These are phyloP conservation scores for Tipula unca DNA, from an alignment of 2,888 invertebrate genomes.

Conservation along the genomic window DNA sequence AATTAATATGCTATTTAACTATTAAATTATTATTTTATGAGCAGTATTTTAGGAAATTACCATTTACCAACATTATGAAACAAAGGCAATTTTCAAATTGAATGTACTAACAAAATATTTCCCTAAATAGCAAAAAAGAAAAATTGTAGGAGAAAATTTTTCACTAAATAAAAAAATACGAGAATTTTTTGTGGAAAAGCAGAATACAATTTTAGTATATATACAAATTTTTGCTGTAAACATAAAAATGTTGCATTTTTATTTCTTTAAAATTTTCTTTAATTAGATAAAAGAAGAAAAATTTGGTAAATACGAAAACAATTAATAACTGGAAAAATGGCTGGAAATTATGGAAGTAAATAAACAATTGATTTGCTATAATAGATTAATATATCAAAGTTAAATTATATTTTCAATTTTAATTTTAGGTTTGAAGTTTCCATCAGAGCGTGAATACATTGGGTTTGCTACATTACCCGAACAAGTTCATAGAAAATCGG, in stretches of 20 bases:
- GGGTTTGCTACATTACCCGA: slow-evolving; percentile 94
- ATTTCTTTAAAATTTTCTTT: neutral
- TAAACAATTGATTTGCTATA: neutral
- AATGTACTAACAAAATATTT: neutral
- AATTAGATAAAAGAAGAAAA: neutral
- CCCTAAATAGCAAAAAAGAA: neutral
- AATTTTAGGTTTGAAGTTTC: slow-evolving; percentile 26
- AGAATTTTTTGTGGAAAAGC: neutral
- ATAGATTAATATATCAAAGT: neutral
- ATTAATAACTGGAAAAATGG: neutral
- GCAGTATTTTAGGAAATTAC: neutral
- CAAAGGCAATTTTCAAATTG: neutral
- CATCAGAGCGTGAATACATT: slow-evolving; percentile 68
- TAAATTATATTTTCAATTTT: neutral
- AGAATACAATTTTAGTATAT: neutral
- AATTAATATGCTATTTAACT: neutral
- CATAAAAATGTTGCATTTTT: neutral
- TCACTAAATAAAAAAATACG: neutral
- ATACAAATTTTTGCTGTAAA: neutral
- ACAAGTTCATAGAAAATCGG: slow-evolving; percentile 93
- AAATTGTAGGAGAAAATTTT: neutral
- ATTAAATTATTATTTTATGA: neutral
- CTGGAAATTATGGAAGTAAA: slow-evolving; percentile 17
- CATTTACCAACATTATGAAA: neutral
- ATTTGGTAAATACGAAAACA: neutral